These are phyloP conservation scores for Paramormyrops hopkinsi DNA, from an alignment of 2,797 vertebrate species.

Conservation along the genomic window DNA sequence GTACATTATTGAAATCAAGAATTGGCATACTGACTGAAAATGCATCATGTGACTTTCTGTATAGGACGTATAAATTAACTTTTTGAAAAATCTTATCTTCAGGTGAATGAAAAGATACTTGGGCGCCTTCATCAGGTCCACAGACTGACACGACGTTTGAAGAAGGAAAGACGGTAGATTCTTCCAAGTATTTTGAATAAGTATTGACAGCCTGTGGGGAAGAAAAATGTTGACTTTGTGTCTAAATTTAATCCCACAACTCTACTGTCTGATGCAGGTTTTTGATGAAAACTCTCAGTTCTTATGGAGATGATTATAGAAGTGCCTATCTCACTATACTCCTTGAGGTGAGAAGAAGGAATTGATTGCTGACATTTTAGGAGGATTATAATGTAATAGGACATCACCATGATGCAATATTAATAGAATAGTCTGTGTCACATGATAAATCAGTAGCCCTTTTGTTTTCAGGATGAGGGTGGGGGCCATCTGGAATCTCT, in stretches of 20 bases:
- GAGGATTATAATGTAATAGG: neutral
- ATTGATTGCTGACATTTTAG: neutral
- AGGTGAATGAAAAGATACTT: slow-evolving; percentile 83
- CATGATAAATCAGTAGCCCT: neutral
- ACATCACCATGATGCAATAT: neutral
- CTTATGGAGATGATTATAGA: slow-evolving; percentile 80
- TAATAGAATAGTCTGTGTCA: neutral
- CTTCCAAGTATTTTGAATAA: neutral
- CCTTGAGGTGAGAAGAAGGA: slow-evolving; percentile 65
- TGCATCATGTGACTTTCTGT: neutral
- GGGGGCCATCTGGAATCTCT: slow-evolving; percentile 48
- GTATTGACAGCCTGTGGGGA: neutral
- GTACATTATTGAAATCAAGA: neutral
- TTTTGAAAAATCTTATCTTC: neutral
- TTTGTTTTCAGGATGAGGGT: slow-evolving; percentile 56
- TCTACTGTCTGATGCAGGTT: slow-evolving; percentile 58
- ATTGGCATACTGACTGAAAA: neutral
- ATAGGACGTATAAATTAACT: neutral
- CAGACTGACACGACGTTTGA: slow-evolving; percentile 75
- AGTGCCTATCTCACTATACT: slow-evolving; percentile 74
- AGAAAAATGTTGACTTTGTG: neutral
- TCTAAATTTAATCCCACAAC: neutral
- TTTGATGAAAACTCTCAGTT: slow-evolving; percentile 80
- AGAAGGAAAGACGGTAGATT: slow-evolving; percentile 73
- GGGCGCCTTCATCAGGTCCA: slow-evolving; percentile 82